A percentile compares a stretch with the other conserved stretches of the same genome.
Conservation (phyloP, 1,140 invertebrate genomes). For the Caenorhabditis remanei region DNA sequence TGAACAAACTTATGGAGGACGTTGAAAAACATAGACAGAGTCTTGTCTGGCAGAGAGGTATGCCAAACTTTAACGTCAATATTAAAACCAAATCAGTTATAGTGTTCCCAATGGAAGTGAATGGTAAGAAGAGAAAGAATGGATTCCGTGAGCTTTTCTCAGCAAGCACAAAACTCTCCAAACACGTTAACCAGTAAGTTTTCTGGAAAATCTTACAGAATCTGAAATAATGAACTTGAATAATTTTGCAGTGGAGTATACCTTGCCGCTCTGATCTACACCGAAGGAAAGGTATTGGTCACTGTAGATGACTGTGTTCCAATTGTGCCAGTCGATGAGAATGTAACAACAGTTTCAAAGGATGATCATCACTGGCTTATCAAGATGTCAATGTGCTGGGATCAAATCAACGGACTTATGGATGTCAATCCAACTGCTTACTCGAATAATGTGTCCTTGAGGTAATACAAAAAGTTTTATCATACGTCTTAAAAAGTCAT, state of each 20-base stretch:
- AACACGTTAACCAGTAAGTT: constrained; percentile 86
- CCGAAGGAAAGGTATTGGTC: constrained; percentile 92
- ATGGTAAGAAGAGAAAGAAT: constrained; percentile 83
- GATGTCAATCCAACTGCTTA: constrained; percentile 88
- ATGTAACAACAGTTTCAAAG: constrained; percentile 86
- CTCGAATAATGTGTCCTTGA: constrained; percentile 85
- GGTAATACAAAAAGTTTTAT: constrained; percentile 80
- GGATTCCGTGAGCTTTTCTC: constrained; percentile 94
- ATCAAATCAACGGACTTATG: constrained; percentile 85
- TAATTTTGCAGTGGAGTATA: constrained; percentile 86
- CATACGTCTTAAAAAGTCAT: background rate
- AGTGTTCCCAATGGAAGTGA: constrained; percentile 63
- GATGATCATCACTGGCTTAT: constrained; percentile 98
- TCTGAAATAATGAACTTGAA: background rate
- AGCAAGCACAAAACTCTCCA: constrained; percentile 93
- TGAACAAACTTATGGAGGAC: constrained; percentile 87
- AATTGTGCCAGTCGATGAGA: constrained; percentile 79
- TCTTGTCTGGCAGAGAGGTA: constrained; percentile 76
- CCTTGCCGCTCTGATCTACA: constrained; percentile 90
- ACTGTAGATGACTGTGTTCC: constrained; percentile 96
- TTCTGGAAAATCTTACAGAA: background rate
- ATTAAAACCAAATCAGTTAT: constrained; percentile 59
- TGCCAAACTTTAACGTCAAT: constrained; percentile 69
- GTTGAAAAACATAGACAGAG: constrained; percentile 84
- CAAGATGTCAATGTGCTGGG: constrained; percentile 94